A percentile compares a stretch with the other conserved stretches of the same genome.
phyloP scores from a whole-genome alignment of 1,140 invertebrate species.

The Rhyacophila brunnea region DNA sequence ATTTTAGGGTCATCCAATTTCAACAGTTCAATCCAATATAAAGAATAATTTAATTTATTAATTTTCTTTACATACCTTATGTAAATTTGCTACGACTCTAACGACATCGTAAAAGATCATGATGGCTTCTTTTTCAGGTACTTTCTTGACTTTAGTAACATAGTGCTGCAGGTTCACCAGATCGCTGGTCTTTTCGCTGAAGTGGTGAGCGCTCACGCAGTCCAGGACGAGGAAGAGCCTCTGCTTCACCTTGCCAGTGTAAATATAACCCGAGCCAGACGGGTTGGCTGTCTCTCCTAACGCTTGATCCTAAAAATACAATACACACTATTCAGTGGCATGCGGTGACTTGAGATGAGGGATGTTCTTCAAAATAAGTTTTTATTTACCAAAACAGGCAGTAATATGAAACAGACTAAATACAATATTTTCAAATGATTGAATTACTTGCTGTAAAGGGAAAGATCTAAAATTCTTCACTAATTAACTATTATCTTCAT shows the following conservation, averaged over 20 bases:
- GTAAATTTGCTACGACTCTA: conserved; percentile 71
- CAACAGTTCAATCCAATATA: conserved; percentile 3
- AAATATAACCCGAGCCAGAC: conserved; percentile 54
- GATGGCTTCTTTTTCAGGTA: conserved; percentile 74
- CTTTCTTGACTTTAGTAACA: conserved; percentile 78
- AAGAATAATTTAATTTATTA: background rate
- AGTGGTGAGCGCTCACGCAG: conserved; percentile 74
- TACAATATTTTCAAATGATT: too few relatives aligned
- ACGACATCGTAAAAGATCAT: conserved; percentile 78
- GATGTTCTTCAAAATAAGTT: too few relatives aligned
- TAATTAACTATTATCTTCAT: too few relatives aligned
- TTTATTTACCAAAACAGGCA: too few relatives aligned
- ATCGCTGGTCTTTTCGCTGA: conserved; percentile 65
- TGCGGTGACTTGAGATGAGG: too few relatives aligned
- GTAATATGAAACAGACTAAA: too few relatives aligned
- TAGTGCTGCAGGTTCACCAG: conserved; percentile 80
- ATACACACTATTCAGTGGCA: too few relatives aligned
- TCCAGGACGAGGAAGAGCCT: conserved; percentile 76
- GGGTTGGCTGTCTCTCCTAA: conserved; percentile 61
- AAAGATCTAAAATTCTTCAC: too few relatives aligned
- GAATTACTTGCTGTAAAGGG: too few relatives aligned
- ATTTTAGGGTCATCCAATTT: too few relatives aligned
- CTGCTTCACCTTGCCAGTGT: conserved; percentile 62
- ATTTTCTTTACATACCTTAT: conserved; percentile 64
- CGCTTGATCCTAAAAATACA: conserved; percentile 63